These are phyloP conservation scores for Casuarius casuarius DNA, from an alignment of 2,113 vertebrate genomes.

Conservation along the genomic window DNA sequence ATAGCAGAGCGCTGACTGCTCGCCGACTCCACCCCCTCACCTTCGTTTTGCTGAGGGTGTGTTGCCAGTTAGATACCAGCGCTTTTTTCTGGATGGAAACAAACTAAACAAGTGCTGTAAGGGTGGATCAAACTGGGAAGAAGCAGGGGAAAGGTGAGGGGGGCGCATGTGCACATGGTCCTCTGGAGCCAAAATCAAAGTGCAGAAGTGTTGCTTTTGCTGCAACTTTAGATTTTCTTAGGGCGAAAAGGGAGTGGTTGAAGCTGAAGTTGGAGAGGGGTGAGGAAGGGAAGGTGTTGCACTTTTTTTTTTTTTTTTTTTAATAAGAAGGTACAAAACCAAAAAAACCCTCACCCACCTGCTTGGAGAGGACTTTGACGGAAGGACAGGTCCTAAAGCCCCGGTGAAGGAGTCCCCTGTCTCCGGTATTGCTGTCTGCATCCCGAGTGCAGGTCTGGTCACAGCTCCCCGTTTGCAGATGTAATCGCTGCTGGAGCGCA, in stretches of 20 bases:
- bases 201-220: background rate
- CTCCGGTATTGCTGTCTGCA: background rate
- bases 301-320: no score
- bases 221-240: background rate
- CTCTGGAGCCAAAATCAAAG: background rate
- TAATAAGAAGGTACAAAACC: no score
- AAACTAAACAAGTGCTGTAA: background rate
- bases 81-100: constrained; percentile 23
- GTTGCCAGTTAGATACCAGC: constrained; percentile 17
- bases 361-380: background rate
- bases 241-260: background rate
- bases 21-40: constrained; percentile 36
- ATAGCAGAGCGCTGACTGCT: constrained; percentile 58
- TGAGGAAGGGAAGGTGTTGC: background rate
- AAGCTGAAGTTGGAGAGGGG: background rate
- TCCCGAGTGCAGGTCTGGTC: constrained; percentile 47
- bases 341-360: background rate
- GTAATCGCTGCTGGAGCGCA: constrained; percentile 8
- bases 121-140: background rate
- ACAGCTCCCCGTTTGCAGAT: constrained; percentile 48
- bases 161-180: background rate
- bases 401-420: background rate
- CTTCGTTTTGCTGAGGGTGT: constrained; percentile 36
- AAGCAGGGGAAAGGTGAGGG: background rate
- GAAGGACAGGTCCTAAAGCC: background rate